These are phyloP conservation scores for Phalacrocorax pelagicus DNA, from an alignment of 2,113 vertebrate genomes.

Conservation along the genomic window DNA sequence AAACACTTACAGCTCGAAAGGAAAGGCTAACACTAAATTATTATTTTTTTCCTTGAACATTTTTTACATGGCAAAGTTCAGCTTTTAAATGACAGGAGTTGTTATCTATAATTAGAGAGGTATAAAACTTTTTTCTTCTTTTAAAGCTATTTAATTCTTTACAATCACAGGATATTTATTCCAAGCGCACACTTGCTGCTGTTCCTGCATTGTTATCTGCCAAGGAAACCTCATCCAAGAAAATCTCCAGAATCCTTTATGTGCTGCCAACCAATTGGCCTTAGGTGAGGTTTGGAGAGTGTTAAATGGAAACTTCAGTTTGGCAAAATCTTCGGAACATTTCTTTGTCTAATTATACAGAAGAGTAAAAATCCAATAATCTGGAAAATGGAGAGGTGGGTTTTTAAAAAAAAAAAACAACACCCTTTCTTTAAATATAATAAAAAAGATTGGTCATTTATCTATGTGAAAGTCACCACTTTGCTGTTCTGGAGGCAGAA, in stretches of 20 bases:
- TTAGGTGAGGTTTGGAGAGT: not conserved
- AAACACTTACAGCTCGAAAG: not conserved
- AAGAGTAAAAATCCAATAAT: not conserved
- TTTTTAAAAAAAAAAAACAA: too few species aligned
- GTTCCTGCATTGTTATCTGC: not conserved
- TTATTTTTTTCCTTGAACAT: not conserved
- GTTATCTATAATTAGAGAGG: not conserved
- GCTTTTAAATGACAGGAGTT: not conserved
- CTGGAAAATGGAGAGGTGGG: not conserved
- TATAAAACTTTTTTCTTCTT: not conserved
- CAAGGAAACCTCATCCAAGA: slow-evolving; percentile 15
- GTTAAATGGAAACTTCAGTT: not conserved
- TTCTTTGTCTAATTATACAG: slow-evolving; percentile 2
- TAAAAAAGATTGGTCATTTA: not conserved
- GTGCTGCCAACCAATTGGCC: not conserved
- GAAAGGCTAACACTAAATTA: not conserved
- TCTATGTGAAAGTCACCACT: not conserved
- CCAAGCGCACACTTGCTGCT: not conserved
- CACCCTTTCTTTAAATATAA: not conserved
- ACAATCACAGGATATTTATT: not conserved
- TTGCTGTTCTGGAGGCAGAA: not conserved
- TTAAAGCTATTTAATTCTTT: not conserved
- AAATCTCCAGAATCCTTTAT: not conserved
- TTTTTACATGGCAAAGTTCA: not conserved
- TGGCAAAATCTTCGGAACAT: not conserved